phyloP scores from a whole-genome alignment of 1,140 invertebrate species.

The Thrips palmi region DNA sequence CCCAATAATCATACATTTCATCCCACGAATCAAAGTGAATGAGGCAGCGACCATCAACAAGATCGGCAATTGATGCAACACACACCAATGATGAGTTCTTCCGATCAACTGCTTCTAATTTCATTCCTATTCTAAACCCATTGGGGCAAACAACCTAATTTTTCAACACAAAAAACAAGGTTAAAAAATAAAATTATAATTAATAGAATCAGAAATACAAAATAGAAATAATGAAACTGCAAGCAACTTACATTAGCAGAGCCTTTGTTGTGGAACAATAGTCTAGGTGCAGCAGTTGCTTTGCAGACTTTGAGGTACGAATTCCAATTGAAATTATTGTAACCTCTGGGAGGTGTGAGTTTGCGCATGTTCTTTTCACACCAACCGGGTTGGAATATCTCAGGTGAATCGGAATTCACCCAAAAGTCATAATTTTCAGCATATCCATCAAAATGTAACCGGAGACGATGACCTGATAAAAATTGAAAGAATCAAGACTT shows the following conservation, averaged over 20 bases:
- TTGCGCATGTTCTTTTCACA: slow-evolving; percentile 62
- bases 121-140: slow-evolving; percentile 74
- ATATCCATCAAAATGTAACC: slow-evolving; percentile 86
- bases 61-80: slow-evolving; percentile 71
- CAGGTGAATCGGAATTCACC: slow-evolving; percentile 75
- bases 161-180: slow-evolving; percentile 19
- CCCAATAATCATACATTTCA: slow-evolving; percentile 87
- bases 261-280: too few relatives aligned
- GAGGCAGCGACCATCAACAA: slow-evolving; percentile 67
- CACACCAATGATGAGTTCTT: slow-evolving; percentile 72
- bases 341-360: slow-evolving; percentile 56
- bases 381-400: slow-evolving; percentile 89
- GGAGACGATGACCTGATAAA: slow-evolving; percentile 49
- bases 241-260: slow-evolving; percentile 29
- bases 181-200: slow-evolving; percentile 7
- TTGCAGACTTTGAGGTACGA: slow-evolving; percentile 61
- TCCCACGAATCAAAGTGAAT: slow-evolving; percentile 94
- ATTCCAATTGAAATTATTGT: slow-evolving; percentile 63
- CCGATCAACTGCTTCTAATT: slow-evolving; percentile 85
- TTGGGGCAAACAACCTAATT: slow-evolving; percentile 53
- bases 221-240: slow-evolving; percentile 9
- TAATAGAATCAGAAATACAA: slow-evolving; percentile 13
- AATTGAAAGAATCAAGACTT: slow-evolving; percentile 8
- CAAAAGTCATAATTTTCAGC: slow-evolving; percentile 83
- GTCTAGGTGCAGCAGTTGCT: slow-evolving; percentile 58